These are phyloP conservation scores for Drosophila monieri DNA, from an alignment of 2,888 invertebrate genomes.

Conservation along the genomic window DNA sequence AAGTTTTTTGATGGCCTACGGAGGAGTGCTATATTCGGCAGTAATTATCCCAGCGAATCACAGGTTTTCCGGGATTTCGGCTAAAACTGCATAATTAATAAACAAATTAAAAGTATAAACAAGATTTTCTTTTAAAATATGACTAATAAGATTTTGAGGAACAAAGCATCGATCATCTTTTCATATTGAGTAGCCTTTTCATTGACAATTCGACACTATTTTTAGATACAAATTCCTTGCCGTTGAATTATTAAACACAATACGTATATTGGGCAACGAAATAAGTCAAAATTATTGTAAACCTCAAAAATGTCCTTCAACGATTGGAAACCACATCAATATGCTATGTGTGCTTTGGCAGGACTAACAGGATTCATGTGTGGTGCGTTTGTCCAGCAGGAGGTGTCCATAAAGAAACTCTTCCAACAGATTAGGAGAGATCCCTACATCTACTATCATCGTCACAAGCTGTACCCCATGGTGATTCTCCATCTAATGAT, in stretches of 20 bases:
- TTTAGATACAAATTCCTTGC: background rate
- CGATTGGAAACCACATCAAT: conserved; percentile 47
- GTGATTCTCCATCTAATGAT: conserved; percentile 23
- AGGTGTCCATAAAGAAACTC: conserved; percentile 48
- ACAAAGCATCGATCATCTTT: background rate
- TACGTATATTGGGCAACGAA: background rate
- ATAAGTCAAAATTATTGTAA: conserved; percentile 33
- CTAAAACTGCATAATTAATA: conserved; percentile 1
- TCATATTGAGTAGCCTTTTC: background rate
- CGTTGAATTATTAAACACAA: background rate
- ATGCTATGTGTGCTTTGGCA: conserved; percentile 47
- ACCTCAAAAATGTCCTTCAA: conserved; percentile 23
- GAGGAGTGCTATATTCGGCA: conserved; percentile 86
- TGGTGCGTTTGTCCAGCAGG: conserved; percentile 63
- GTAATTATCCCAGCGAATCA: conserved; percentile 65
- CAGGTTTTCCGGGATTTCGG: conserved; percentile 65
- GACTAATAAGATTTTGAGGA: background rate
- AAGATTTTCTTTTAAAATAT: background rate
- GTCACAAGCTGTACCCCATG: conserved; percentile 57
- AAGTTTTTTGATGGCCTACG: conserved; percentile 94
- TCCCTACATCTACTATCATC: conserved; percentile 61
- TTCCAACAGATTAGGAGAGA: conserved; percentile 48
- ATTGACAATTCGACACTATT: background rate
- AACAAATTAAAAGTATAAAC: background rate
- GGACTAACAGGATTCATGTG: conserved; percentile 59